These are phyloP conservation scores for Epirrita christyi DNA, from an alignment of 2,888 invertebrate genomes.

Conservation along the genomic window DNA sequence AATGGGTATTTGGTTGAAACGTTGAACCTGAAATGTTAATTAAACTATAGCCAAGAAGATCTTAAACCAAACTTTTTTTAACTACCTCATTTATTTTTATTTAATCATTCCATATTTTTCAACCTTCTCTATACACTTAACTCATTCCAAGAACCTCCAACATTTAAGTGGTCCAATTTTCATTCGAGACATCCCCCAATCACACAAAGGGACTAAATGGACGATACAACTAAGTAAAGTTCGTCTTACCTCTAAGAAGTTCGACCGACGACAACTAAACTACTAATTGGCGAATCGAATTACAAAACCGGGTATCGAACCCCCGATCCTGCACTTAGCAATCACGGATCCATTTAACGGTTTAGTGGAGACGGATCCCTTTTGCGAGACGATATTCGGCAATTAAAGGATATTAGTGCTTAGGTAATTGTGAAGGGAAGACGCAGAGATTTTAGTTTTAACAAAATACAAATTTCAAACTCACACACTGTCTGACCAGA, in stretches of 20 bases:
- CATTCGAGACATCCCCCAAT: slow-evolving; percentile 26
- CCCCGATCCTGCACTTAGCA: slow-evolving; percentile 80
- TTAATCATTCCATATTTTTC: no score
- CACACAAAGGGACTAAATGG: slow-evolving; percentile 55
- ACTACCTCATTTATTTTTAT: no score
- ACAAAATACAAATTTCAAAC: no score
- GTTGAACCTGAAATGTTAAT: no score
- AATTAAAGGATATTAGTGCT: slow-evolving; percentile 72
- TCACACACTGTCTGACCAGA: no score
- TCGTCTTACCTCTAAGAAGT: slow-evolving; percentile 67
- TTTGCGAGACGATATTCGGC: slow-evolving; percentile 76
- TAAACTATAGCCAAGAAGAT: no score
- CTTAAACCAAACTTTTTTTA: no score
- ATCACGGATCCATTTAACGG: slow-evolving; percentile 81
- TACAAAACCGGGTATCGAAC: slow-evolving; percentile 81
- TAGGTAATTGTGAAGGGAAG: slow-evolving; percentile 38
- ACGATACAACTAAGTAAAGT: slow-evolving; percentile 50
- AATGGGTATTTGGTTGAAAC: no score
- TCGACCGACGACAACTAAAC: slow-evolving; percentile 74
- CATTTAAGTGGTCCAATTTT: slow-evolving; percentile 36
- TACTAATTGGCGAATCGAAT: slow-evolving; percentile 83
- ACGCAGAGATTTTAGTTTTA: no score
- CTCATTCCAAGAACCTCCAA: slow-evolving; percentile 17
- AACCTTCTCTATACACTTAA: neutral
- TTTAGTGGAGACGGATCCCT: slow-evolving; percentile 80